Evolutionary conservation across 2,113 vertebrate species (phyloP), one percentile per base, ranked within the genome.

Genomic region (Leptosomus discolor): DNA sequence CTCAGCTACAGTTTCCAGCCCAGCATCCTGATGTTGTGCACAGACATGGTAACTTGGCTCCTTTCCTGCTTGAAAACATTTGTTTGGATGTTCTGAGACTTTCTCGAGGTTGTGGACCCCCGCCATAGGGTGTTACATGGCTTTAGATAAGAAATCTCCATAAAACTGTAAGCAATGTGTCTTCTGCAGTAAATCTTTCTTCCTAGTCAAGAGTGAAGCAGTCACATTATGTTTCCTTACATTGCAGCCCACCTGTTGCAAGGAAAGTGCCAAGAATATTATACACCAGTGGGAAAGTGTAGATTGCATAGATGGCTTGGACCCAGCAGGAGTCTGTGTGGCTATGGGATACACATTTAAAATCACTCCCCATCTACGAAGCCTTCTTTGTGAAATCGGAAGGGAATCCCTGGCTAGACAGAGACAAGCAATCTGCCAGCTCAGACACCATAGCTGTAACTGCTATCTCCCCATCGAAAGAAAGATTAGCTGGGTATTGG

Each of bases 141-240:
- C 91, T 97, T 96, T 97, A 97, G 96, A 97, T 97, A 97, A 97
- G 96, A 95, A 97, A 95, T 95, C 76, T 95, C 94, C 80, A 96
- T 96, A 97, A 95, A 98, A 92, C 85, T 93, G 83, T 85, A 87
- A 94, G 94, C 77, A 97, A 78, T 92, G 79, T 77, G 80, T 82
- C 94, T 94, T 90, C 85, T 93, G 94, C 83, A 91, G 90, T 97
- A 97, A 97, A 97, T 97, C 96, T 95, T 89, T 76, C 86, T 89
- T 87, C 79, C 70, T 65, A 78, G 81, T 92, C 77, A 39, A 64
- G 91, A 95, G 34, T 51, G 67, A 92, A 90, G 81, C 68, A 88
- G 78, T 29, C 95, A 93, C 91, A 93, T 89, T 90, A 77, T 5
- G 15, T 84, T 95, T 95, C 82, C 78, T 86, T 91, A 84, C 85